Evolutionary conservation across 2,113 vertebrate species (phyloP), one percentile per base, ranked within the genome.

Genomic region (Mellivora capensis): DNA sequence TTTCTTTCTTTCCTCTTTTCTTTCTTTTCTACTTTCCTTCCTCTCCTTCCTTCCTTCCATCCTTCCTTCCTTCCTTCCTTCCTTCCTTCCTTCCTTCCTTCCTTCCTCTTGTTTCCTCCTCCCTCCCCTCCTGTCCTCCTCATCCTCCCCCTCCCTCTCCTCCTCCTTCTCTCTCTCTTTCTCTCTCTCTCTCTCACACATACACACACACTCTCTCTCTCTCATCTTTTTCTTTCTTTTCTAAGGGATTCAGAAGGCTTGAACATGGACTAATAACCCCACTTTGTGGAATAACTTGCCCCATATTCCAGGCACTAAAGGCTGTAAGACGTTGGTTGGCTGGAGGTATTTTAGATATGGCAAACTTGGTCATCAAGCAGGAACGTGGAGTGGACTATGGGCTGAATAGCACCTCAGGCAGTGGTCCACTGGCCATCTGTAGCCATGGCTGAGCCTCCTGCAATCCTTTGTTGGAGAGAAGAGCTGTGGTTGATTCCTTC

Each of bases 141-240:
- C 23, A 9, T 15, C 25, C 39, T 14, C 2, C 13, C 17, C 4
- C 9, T 23, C 27, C 20, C 4, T 21, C 77, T 27, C 59, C 9
- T 25, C 57, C 7, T 59, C 59, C 4, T n/a, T 47, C 4, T 39
- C 2, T 15, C 23, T 3, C 0, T 3, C 25, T 44, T 7, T 47
- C 4, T 15, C 23, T 3, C 0, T 3, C 14, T 14, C 6, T 44
- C 8, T 39, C 4, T 8, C 7, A 8, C 27, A 17, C 31, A 44
- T 34, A 64, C 62, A n/a, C 39, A 54, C 13, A 4, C 62, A 34
- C 21, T 6, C 15, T n/a, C 49, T 27, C 52, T 80, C 62, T 34
- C 42, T 20, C 23, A 37, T 21, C 29, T 57, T 25, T 57, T 31
- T 88, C 14, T 47, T 79, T 59, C 6, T 89, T 87, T 76, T 76